Evolutionary conservation across 2,797 vertebrate species (phyloP), one percentile per base, ranked within the genome.

Genomic region (Anniella stebbinsi): DNA sequence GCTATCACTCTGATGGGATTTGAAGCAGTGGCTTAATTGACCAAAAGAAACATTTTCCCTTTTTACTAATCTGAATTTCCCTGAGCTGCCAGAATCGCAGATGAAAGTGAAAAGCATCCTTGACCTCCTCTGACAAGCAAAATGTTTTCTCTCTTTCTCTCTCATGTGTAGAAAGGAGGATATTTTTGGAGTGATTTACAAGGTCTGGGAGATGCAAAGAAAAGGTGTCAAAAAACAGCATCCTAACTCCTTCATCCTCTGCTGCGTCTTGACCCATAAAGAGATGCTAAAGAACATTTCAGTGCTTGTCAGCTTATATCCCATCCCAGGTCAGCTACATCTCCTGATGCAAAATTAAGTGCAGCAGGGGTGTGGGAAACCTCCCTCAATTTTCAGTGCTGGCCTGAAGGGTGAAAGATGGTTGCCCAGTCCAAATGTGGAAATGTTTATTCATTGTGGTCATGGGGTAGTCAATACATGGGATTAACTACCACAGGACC

Each of bases 81-180:
- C 88, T 95, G 90, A 77, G 84, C 93, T 96, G 88, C 78, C 89
- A 93, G 86, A 90, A 91, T 28, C 84, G 83, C 73, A 94, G 90
- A 93, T 89, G 91, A 93, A 94, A 93, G 75, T 51, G 69, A 86
- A 94, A 95, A 94, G 87, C 72, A 90, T 93, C 84, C 85, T 92
- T 95, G 92, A 95, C 93, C 91, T 95, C 93, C 60, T 90, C 85
- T 93, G 81, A 92, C 92, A 94, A 92, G 93, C 88, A 92, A 94
- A 96, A 88, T 81, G 63, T 12, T 90, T 93, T 41, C 48, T 87
- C 10, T 28, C 10, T 41, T 41, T 87, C 10, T 28, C 10, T 90
- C 88, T 89, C 76, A 75, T 89, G 84, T 80, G 51, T 48, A 93
- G 85, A 94, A 93, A 93, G 38, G 0, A 4, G n/a, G 84, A 81